phyloP scores from a whole-genome alignment of 2,113 vertebrate species.

The Phocoena phocoena region DNA sequence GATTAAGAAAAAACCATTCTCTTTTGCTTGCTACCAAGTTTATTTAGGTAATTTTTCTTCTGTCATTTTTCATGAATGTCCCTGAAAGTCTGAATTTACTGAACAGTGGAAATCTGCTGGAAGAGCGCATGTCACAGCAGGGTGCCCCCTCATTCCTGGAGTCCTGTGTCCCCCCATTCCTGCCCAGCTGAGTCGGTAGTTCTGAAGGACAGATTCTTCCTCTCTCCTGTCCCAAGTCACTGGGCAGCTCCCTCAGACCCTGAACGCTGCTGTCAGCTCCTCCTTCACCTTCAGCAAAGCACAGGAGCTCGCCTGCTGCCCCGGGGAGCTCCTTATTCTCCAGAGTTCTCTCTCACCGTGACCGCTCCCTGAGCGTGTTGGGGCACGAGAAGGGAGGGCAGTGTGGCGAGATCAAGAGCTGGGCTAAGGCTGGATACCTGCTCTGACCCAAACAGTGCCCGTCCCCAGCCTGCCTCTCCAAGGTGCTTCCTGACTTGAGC shows the following conservation, averaged over 20 bases:
- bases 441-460: rapidly evolving
- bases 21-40: constrained; percentile 32
- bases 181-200: no score
- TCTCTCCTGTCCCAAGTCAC: neutral
- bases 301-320: neutral
- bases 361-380: rapidly evolving
- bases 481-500: neutral
- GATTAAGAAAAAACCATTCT: neutral
- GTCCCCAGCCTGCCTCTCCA: neutral
- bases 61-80: neutral
- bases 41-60: constrained; percentile 56
- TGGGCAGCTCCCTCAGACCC: neutral
- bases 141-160: neutral
- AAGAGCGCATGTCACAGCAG: neutral
- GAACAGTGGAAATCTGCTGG: neutral
- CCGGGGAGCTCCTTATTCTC: neutral
- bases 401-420: neutral
- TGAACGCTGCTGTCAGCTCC: neutral
- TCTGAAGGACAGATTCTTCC: neutral
- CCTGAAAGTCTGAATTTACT: neutral
- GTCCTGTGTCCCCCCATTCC: neutral
- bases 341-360: neutral
- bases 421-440: neutral
- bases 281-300: neutral
- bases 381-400: neutral